Evolutionary conservation across 2,888 invertebrate genomes (phyloP).

Genomic region (Chironomus tentans): DNA sequence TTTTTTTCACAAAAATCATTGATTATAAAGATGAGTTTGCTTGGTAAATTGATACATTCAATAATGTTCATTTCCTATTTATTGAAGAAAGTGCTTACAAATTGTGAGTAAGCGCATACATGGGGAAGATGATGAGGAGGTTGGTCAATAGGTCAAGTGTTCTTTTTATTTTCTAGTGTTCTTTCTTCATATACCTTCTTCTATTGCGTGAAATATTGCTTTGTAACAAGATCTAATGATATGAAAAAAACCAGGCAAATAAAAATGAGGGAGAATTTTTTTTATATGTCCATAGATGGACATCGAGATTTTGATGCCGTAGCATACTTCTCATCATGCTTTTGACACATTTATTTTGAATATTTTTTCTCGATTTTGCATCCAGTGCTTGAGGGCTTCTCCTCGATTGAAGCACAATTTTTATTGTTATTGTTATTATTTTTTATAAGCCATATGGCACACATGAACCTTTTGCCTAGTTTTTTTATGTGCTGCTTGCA

Average conservation of each 20-base stretch:
- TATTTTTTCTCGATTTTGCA: not conserved
- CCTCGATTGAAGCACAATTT: not conserved
- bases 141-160: conserved; percentile 26
- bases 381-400: not conserved
- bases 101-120: not conserved
- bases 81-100: not conserved
- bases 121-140: not conserved
- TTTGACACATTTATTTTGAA: not conserved
- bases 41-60: conserved; percentile 22
- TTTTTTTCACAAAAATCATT: no score
- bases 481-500: not conserved
- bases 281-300: not conserved
- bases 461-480: not conserved
- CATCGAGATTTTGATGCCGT: not conserved
- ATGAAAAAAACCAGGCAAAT: not conserved
- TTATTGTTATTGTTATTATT: not conserved
- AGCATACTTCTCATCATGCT: conserved; percentile 3
- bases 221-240: conserved; percentile 8
- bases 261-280: not conserved
- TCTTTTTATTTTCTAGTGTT: not conserved
- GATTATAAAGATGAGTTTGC: not conserved
- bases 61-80: not conserved
- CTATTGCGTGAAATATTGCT: conserved; percentile 19
- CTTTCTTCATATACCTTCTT: not conserved
- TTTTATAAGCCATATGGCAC: conserved; percentile 3